These are phyloP conservation scores for Caenorhabditis brenneri DNA, from an alignment of 1,140 invertebrate genomes.

Conservation along the genomic window DNA sequence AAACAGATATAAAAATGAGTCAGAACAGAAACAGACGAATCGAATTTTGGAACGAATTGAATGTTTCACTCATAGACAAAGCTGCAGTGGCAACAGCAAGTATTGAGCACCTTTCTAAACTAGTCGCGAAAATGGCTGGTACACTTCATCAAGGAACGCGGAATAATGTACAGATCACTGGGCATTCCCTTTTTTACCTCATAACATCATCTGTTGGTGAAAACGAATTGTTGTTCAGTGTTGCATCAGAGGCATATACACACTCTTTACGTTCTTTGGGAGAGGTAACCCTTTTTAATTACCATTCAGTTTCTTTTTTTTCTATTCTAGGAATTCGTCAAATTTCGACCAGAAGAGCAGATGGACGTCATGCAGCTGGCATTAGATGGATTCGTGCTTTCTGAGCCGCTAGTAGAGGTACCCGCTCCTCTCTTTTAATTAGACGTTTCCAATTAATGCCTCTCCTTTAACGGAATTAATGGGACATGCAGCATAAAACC, in stretches of 20 bases:
- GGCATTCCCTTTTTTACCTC: conserved; percentile 48
- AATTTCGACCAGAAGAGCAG: conserved; percentile 46
- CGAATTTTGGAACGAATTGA: conserved; percentile 42
- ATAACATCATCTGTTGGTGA: conserved; percentile 35
- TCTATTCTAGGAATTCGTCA: conserved; percentile 40
- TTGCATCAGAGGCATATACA: background rate
- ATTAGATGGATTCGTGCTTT: conserved; percentile 52
- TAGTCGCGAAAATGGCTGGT: background rate
- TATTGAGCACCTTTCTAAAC: conserved; percentile 39
- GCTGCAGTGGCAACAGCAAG: conserved; percentile 44
- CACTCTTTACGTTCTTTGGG: conserved; percentile 34
- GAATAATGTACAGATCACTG: background rate
- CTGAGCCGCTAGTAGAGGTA: conserved; percentile 46
- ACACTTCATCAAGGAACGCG: background rate
- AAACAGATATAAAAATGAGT: conserved; percentile 40
- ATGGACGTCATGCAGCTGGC: conserved; percentile 51
- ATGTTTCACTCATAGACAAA: conserved; percentile 29
- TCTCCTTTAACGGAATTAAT: background rate
- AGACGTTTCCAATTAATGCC: background rate
- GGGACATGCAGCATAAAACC: background rate
- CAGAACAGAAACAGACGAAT: conserved; percentile 38
- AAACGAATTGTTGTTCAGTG: conserved; percentile 35
- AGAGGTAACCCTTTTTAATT: background rate
- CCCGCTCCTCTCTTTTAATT: background rate
- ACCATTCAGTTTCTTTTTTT: background rate